A percentile compares a stretch with the other conserved stretches of the same genome.
Conservation (phyloP, 2,797 vertebrate species). For the Molossus alvarezi region DNA sequence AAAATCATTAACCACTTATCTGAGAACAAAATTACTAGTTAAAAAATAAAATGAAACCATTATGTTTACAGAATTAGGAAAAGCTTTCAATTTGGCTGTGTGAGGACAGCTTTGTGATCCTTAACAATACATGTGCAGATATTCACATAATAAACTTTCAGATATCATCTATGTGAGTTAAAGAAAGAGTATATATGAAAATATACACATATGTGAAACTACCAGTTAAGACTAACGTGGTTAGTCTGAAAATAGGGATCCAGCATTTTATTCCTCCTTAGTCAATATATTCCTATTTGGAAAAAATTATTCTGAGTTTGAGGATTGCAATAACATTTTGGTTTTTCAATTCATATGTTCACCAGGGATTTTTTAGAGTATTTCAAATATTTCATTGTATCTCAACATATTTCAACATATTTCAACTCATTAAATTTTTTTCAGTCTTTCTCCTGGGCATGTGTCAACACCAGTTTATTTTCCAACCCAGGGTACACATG, state of each 20-base stretch:
- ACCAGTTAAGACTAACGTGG: conserved; percentile 32
- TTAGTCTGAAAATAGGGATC: neutral
- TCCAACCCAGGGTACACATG: neutral
- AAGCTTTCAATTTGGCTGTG: conserved; percentile 52
- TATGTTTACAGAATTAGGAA: conserved; percentile 47
- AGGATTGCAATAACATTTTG: conserved; percentile 20
- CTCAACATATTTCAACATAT: neutral
- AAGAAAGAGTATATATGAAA: conserved; percentile 22
- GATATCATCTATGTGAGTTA: neutral
- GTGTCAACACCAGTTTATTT: conserved; percentile 61
- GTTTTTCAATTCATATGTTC: conserved; percentile 21
- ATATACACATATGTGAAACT: neutral
- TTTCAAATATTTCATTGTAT: conserved; percentile 59
- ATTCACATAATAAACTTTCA: conserved; percentile 50
- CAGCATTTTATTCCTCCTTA: conserved; percentile 38
- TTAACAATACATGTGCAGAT: neutral
- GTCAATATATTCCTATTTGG: conserved; percentile 38
- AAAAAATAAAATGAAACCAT: conserved; percentile 50
- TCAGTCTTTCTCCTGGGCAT: conserved; percentile 1
- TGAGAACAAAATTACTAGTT: conserved; percentile 48
- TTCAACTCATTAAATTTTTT: conserved; percentile 48
- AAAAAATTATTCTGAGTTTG: conserved; percentile 27
- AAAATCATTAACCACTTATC: conserved; percentile 34
- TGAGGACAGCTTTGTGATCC: conserved; percentile 23
- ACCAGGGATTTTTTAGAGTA: conserved; percentile 2